phyloP scores from a whole-genome alignment of 2,113 vertebrate species.

The Loxodonta africana region DNA sequence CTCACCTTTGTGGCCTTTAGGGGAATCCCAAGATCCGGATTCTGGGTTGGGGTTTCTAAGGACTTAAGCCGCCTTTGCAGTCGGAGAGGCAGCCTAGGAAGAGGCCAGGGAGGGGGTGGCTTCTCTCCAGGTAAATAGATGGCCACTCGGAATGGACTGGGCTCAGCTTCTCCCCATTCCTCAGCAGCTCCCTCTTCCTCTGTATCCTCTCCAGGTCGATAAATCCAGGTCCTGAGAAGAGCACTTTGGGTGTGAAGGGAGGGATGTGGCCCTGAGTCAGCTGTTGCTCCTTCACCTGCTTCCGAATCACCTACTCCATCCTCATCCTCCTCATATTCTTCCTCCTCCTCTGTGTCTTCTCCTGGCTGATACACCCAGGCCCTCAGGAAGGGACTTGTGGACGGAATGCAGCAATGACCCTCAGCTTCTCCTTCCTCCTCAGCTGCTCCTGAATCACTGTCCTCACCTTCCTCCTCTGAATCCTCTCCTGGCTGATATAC shows the following conservation, averaged over 20 bases:
- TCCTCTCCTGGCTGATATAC: neutral
- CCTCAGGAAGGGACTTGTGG: conserved; percentile 35
- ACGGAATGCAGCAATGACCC: neutral
- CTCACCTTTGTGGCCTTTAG: conserved; percentile 69
- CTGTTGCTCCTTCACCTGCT: neutral
- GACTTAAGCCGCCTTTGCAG: conserved; percentile 48
- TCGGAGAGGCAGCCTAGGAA: conserved; percentile 53
- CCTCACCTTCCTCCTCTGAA: neutral
- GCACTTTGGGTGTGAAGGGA: neutral
- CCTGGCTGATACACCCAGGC: conserved; percentile 69
- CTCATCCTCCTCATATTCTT: neutral
- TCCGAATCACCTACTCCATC: neutral
- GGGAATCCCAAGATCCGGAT: neutral
- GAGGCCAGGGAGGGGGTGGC: conserved; percentile 11
- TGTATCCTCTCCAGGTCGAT: neutral
- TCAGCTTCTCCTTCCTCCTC: conserved; percentile 43
- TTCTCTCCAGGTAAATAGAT: conserved; percentile 74
- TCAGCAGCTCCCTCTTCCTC: neutral
- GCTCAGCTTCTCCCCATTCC: neutral
- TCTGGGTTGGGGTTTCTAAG: neutral
- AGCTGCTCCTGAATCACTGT: neutral
- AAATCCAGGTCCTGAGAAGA: neutral
- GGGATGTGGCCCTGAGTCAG: neutral
- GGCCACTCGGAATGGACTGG: conserved; percentile 51
- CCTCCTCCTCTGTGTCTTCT: conserved; percentile 60